Conservation (phyloP, 2,888 invertebrate genomes). For the Aspidapion aeneum region DNA sequence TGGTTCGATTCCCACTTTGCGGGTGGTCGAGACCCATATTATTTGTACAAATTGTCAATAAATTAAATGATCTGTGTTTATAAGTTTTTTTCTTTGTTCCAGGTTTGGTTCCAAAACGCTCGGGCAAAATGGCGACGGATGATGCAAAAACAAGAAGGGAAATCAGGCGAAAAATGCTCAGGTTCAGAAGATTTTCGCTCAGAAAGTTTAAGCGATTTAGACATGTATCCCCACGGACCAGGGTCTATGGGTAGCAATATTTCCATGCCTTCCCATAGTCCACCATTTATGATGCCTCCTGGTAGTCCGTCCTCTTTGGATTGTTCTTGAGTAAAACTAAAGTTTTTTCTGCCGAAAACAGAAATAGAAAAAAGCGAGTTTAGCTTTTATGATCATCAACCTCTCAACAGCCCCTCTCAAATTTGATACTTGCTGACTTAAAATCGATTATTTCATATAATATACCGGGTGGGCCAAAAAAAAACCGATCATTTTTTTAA, state of each 20-base stretch:
- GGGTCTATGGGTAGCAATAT: constrained; percentile 62
- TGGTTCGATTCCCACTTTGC: no score
- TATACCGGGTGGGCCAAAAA: no score
- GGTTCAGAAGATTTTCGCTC: constrained; percentile 38
- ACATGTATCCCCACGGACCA: constrained; percentile 55
- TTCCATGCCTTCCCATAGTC: constrained; percentile 67
- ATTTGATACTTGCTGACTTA: no score
- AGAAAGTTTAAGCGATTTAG: constrained; percentile 60
- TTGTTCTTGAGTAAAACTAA: constrained; percentile 61
- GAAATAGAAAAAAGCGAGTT: no score
- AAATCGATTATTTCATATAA: no score
- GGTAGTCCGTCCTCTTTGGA: constrained; percentile 71
- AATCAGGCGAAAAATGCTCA: constrained; percentile 65
- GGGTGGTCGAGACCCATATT: no score
- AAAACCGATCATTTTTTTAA: no score
- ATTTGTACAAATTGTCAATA: no score
- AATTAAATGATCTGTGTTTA: no score
- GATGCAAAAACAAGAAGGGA: constrained; percentile 77
- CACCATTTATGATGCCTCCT: constrained; percentile 65
- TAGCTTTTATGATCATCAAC: no score
- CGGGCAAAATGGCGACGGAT: constrained; percentile 91
- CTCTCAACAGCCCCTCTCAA: no score
- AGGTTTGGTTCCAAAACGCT: constrained; percentile 97
- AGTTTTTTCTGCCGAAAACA: neutral
- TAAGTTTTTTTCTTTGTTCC: constrained; percentile 53